A percentile compares a stretch with the other conserved stretches of the same genome.
These are phyloP conservation scores for Urocyon cinereoargenteus DNA, from an alignment of 2,797 vertebrate genomes.

Conservation along the genomic window DNA sequence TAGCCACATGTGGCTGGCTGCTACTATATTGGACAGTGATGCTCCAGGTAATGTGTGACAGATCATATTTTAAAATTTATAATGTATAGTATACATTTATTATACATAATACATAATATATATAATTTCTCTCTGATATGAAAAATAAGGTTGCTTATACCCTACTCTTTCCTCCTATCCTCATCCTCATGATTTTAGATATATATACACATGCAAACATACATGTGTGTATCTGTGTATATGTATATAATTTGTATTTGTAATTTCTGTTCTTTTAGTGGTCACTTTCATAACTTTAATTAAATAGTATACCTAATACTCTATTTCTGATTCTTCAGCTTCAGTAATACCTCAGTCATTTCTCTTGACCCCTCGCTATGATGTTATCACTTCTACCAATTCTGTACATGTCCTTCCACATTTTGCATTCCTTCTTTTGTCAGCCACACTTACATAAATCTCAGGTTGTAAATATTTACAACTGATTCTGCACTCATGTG, in stretches of 20 bases:
- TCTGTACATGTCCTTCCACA: neutral
- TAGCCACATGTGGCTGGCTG: neutral
- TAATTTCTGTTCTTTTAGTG: slow-evolving; percentile 34
- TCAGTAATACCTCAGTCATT: neutral
- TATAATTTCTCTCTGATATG: slow-evolving; percentile 9
- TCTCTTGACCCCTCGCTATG: neutral
- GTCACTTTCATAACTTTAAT: neutral
- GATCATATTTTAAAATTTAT: slow-evolving; percentile 46
- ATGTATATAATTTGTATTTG: slow-evolving; percentile 13
- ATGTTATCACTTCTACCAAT: neutral
- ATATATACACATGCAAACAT: neutral
- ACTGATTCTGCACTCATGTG: neutral
- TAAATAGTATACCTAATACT: neutral
- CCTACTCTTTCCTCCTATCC: neutral
- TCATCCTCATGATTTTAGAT: slow-evolving; percentile 41
- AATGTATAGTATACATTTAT: neutral
- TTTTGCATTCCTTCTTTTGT: neutral
- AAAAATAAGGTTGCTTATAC: neutral
- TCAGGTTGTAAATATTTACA: slow-evolving; percentile 34
- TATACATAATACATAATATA: neutral
- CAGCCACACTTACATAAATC: neutral
- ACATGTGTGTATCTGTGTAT: neutral
- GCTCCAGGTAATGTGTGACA: neutral
- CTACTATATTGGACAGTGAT: neutral
- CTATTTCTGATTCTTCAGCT: slow-evolving; percentile 21